These are phyloP conservation scores for Diorhabda elongata DNA, from an alignment of 1,140 invertebrate species.

Conservation along the genomic window DNA sequence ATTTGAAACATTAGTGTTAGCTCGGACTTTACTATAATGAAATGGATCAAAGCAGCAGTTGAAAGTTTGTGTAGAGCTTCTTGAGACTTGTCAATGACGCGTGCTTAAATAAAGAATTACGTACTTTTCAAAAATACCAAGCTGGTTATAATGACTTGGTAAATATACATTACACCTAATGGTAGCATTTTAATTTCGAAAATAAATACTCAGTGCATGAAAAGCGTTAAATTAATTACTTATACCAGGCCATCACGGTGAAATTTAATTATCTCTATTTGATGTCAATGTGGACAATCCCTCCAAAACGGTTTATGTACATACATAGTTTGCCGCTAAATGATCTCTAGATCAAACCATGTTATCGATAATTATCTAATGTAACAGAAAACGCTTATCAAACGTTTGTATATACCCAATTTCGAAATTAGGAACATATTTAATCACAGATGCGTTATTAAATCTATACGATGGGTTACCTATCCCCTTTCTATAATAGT, in stretches of 20 bases:
- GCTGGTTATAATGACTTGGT: no score
- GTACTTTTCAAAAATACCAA: no score
- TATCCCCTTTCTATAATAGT: not conserved
- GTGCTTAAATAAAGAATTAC: no score
- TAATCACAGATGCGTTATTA: constrained; percentile 2
- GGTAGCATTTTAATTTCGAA: not conserved
- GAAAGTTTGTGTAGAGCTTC: no score
- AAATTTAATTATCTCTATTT: not conserved
- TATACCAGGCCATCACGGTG: not conserved
- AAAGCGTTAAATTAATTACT: constrained; percentile 1
- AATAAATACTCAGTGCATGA: not conserved
- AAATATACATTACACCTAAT: no score
- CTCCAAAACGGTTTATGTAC: not conserved
- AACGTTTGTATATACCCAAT: not conserved
- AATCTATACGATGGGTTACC: not conserved
- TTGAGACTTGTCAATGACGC: no score
- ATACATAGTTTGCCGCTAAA: not conserved
- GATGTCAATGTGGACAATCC: not conserved
- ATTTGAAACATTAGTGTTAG: no score
- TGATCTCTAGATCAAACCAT: not conserved
- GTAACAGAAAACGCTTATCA: not conserved
- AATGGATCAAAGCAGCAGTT: no score
- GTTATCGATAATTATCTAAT: constrained; percentile 1
- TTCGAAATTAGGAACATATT: not conserved
- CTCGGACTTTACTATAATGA: no score